phyloP scores from a whole-genome alignment of 2,113 vertebrate genomes.

The Etheostoma spectabile region DNA sequence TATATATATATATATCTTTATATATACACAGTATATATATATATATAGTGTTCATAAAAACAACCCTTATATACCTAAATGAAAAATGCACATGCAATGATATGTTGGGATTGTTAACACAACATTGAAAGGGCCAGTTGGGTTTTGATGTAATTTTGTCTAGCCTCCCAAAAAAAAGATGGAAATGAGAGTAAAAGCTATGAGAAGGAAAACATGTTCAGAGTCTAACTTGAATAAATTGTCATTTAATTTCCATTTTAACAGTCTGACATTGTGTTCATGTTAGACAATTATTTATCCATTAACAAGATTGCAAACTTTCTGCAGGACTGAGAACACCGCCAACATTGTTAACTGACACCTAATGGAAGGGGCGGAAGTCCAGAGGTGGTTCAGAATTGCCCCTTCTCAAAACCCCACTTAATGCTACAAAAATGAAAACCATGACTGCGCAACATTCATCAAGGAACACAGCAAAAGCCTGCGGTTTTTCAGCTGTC shows the following conservation, averaged over 20 bases:
- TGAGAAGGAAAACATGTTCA: background rate
- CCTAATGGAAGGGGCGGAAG: constrained; percentile 20
- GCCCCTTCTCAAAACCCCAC: constrained; percentile 40
- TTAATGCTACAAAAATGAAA: constrained; percentile 45
- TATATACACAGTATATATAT: no score
- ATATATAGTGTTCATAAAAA: no score
- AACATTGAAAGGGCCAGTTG: background rate
- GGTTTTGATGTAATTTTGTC: background rate
- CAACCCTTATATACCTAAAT: background rate
- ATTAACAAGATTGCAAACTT: background rate
- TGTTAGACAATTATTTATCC: background rate
- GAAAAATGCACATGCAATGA: background rate
- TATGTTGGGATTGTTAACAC: background rate
- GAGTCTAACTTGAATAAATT: background rate
- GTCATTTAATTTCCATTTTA: background rate
- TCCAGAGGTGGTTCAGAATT: constrained; percentile 24
- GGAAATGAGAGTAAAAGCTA: background rate
- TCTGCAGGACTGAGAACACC: constrained; percentile 18
- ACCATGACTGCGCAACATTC: constrained; percentile 34
- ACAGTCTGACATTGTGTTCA: background rate
- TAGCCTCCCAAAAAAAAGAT: background rate
- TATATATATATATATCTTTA: no score
- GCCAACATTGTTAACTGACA: constrained; percentile 14
- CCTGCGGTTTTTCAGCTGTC: constrained; percentile 63
- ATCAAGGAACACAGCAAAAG: constrained; percentile 50